Base-by-base conservation (phyloP, 2,113 vertebrate genomes). In the Myanophis thanlyinensis region DNA sequence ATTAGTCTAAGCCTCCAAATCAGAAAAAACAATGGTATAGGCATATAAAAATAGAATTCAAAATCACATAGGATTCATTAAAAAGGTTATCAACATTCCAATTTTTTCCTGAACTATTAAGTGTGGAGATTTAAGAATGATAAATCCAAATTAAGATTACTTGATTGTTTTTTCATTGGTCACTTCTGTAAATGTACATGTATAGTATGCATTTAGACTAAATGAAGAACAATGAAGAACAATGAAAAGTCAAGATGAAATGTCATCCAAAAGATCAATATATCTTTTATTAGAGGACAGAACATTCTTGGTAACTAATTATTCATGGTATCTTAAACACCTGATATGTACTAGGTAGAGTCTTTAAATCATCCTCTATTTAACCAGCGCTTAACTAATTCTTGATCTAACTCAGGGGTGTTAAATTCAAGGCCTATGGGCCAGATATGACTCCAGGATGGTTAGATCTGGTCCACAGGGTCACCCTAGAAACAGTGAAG, bases 51-150 rank as follows among this genome's bases (percentile, higher is more conserved):
- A 47, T 7, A 85, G 1, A 15, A 86, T 0, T 62, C 47, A 18
- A 93, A 85, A 93, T 92, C n/a, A 73, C 4, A 89, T 11, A 59
- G 4, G 91, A 92, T 93, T 86, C 62, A 5, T 86, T 1, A 13
- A 93, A 9, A 88, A 12, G 84, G 3, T 3, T 8, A 92, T 48
- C 18, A 84, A 73, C 30, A 40, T 73, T 40, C n/a, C 6, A 40
- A 12, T 18, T 44, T 86, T 25, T 9, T 91, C 85, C 4, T 5
- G 11, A 59, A 93, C 92, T 3, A 94, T 92, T 8, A 44, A n/a
- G 15, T 4, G 22, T 51, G 22, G 53, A 95, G 94, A 86, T 44
- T 92, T 22, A 12, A 62, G n/a, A 1, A 89, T 91, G 5, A 91
- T 59, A 94, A 62, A 89, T 52, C 15, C 49, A 92, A 6, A 91